Percentiles rank a stretch among this genome's conserved stretches.
Conservation (phyloP, 2,797 vertebrate genomes). For the Podarcis lilfordi region DNA sequence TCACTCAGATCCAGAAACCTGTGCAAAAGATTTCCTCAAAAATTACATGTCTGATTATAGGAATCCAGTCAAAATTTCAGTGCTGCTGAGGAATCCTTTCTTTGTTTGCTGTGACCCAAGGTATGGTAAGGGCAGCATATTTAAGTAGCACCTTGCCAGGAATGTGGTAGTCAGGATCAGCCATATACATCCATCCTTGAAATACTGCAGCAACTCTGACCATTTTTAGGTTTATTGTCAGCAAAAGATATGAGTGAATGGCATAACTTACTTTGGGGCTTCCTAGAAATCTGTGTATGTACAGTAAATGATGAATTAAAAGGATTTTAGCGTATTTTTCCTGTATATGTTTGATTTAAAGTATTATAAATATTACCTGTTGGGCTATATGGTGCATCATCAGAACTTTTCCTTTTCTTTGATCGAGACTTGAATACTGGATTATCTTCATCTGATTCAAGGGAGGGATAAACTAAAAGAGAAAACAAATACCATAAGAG, state of each 20-base stretch:
- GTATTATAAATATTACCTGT: slow-evolving; percentile 82
- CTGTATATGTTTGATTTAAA: not conserved
- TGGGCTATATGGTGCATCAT: slow-evolving; percentile 96
- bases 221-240: not conserved
- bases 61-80: not conserved
- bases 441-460: slow-evolving; percentile 98
- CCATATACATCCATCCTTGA: not conserved
- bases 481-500: slow-evolving; percentile 44
- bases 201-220: not conserved
- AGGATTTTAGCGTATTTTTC: not conserved
- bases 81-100: not conserved
- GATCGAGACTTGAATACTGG: slow-evolving; percentile 98
- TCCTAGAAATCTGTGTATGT: not conserved
- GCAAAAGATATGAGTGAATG: not conserved
- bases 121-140: not conserved
- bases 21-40: not conserved
- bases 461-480: slow-evolving; percentile 90
- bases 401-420: slow-evolving; percentile 97
- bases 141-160: not conserved
- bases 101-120: not conserved
- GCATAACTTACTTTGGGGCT: not conserved
- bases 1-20: not conserved
- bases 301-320: not conserved
- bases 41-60: not conserved
- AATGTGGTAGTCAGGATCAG: not conserved